Evolutionary conservation across 2,888 invertebrate genomes (phyloP).

Genomic region (Cheilosia urbana): DNA sequence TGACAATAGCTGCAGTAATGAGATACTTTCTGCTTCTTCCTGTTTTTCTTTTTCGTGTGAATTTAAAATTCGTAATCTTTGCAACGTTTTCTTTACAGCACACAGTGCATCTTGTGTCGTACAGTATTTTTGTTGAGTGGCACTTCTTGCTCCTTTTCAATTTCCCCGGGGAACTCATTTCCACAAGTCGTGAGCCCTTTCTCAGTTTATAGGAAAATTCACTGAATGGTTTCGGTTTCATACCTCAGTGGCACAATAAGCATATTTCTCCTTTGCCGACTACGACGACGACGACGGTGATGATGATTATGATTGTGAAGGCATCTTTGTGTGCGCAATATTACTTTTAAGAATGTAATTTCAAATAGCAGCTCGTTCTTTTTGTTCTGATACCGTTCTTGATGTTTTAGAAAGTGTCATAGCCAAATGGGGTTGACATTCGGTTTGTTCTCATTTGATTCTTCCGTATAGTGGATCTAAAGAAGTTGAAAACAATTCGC

Average conservation of each 20-base stretch:
- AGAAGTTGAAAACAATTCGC: neutral
- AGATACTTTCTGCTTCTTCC: constrained; percentile 1
- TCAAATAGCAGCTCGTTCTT: constrained; percentile 33
- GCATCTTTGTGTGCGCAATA: constrained; percentile 47
- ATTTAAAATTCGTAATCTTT: constrained; percentile 45
- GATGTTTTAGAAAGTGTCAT: constrained; percentile 36
- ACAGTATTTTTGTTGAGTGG: constrained; percentile 25
- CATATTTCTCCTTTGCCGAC: constrained; percentile 21
- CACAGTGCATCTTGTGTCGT: constrained; percentile 34
- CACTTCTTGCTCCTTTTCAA: constrained; percentile 57
- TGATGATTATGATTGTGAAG: constrained; percentile 15
- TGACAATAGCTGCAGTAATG: constrained; percentile 54
- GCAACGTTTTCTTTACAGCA: constrained; percentile 25
- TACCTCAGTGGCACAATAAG: constrained; percentile 50
- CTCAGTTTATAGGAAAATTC: constrained; percentile 39
- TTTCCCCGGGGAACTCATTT: constrained; percentile 60
- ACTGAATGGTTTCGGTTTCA: constrained; percentile 39
- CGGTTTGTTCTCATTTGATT: constrained; percentile 41
- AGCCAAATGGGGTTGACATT: constrained; percentile 62
- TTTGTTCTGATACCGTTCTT: constrained; percentile 19
- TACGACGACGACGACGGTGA: constrained; percentile 8
- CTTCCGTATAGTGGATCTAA: constrained; percentile 1
- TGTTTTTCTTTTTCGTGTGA: neutral
- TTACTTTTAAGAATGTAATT: constrained; percentile 60
- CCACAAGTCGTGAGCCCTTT: constrained; percentile 24